Evolutionary conservation across 2,888 invertebrate genomes (phyloP).

Genomic region (Hyalella azteca): DNA sequence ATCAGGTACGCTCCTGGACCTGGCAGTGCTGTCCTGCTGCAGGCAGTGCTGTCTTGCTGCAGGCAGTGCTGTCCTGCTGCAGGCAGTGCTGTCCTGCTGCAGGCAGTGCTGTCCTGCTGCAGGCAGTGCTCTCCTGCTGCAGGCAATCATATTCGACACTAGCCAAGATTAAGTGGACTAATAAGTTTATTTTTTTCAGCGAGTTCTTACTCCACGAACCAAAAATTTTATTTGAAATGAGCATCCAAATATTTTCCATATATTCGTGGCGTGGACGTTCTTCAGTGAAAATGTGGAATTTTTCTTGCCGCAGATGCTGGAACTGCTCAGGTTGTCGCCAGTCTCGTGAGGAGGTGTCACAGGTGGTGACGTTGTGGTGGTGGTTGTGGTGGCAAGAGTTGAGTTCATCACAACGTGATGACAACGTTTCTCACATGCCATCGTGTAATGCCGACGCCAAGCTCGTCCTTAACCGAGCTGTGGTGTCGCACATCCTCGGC

Average conservation of each 20-base stretch:
- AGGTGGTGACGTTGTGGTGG: slow-evolving; percentile 28
- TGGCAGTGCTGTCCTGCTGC: background rate
- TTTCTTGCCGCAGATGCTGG: background rate
- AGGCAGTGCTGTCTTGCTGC: background rate
- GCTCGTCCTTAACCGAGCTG: background rate
- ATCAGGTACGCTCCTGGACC: background rate
- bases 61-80: background rate
- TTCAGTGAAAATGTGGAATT: background rate
- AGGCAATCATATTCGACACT: background rate
- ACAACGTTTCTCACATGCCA: background rate
- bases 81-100: background rate
- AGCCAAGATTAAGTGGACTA: background rate
- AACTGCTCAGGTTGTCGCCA: background rate
- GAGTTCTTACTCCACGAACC: no score
- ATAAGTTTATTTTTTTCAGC: no score
- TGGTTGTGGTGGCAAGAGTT: slow-evolving; percentile 6
- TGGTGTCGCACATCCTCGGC: background rate
- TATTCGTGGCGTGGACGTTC: background rate
- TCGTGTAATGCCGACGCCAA: slow-evolving; percentile 1
- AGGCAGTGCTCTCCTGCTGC: background rate
- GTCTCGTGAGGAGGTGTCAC: background rate
- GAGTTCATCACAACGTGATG: no score
- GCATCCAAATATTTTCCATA: background rate
- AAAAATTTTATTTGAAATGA: no score
- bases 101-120: background rate